These are phyloP conservation scores for Clytia hemisphaerica DNA, from an alignment of 30 jellyfish, hydroid and myxozoan species.

Conservation along the genomic window DNA sequence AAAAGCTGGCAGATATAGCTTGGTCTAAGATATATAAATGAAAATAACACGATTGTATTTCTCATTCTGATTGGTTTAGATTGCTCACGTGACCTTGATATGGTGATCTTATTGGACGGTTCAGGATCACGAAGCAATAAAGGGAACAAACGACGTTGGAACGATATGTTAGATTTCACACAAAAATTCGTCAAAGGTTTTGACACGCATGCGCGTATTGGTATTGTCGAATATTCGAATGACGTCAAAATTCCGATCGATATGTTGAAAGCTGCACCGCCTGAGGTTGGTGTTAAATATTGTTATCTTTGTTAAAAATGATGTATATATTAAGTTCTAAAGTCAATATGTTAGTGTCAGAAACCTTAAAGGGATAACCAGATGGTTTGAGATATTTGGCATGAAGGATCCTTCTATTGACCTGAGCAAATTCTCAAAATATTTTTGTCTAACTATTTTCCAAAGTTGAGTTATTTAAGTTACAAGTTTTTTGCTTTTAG, in stretches of 20 bases:
- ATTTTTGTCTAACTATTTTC: too few relatives aligned
- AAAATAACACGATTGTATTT: neutral
- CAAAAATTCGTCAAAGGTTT: slow-evolving; percentile 56
- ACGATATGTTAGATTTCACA: slow-evolving; percentile 51
- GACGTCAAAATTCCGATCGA: slow-evolving; percentile 60
- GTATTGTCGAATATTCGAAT: slow-evolving; percentile 64
- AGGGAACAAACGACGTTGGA: slow-evolving; percentile 72
- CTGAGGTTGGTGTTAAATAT: slow-evolving; percentile 33
- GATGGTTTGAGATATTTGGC: too few relatives aligned
- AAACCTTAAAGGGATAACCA: too few relatives aligned
- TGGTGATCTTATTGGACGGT: slow-evolving; percentile 79
- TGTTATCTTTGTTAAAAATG: too few relatives aligned
- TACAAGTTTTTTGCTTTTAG: too few relatives aligned
- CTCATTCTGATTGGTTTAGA: slow-evolving; percentile 35
- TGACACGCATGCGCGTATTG: slow-evolving; percentile 58
- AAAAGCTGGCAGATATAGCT: too few relatives aligned
- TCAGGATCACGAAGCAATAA: slow-evolving; percentile 48
- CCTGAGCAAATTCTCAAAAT: too few relatives aligned
- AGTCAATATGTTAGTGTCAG: too few relatives aligned
- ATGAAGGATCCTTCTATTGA: too few relatives aligned
- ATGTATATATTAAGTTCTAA: too few relatives aligned
- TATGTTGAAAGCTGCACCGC: slow-evolving; percentile 19
- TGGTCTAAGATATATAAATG: too few relatives aligned
- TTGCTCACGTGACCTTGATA: slow-evolving; percentile 74
- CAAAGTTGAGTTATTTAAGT: too few relatives aligned